These are phyloP conservation scores for Nannobrachium achirus DNA, from an alignment of 2,113 vertebrate species.

Conservation along the genomic window DNA sequence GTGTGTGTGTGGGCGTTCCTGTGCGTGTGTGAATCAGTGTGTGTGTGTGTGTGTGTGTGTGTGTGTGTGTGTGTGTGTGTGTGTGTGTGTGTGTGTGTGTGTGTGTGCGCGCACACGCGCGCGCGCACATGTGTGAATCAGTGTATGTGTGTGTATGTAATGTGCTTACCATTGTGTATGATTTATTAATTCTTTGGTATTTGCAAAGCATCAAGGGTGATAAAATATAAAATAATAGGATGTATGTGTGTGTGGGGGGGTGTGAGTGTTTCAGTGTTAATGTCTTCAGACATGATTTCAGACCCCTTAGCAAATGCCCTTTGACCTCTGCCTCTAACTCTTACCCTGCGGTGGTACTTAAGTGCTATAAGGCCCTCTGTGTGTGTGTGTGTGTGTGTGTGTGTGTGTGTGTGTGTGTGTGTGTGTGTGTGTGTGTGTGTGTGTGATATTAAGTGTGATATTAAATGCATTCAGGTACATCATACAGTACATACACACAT, in stretches of 20 bases:
- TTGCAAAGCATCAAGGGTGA: conserved; percentile 31
- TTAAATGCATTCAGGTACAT: conserved; percentile 51
- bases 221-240: conserved; percentile 14
- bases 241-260: conserved; percentile 30
- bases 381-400: conserved; percentile 10
- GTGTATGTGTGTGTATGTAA: background rate
- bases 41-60: no score
- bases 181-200: conserved; percentile 51
- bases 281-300: conserved; percentile 68
- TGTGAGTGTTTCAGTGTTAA: conserved; percentile 48
- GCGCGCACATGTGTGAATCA: background rate
- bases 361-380: conserved; percentile 54
- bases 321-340: conserved; percentile 69
- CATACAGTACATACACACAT: conserved; percentile 64
- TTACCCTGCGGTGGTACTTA: conserved; percentile 44
- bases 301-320: conserved; percentile 49
- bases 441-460: conserved; percentile 55
- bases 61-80: background rate
- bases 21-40: no score
- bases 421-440: conserved; percentile 13
- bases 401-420: conserved; percentile 37
- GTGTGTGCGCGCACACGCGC: background rate
- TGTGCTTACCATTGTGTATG: conserved; percentile 49
- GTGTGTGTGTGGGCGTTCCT: no score
- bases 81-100: background rate